Percentiles rank a stretch among this genome's conserved stretches.
Conservation (phyloP, 2,888 invertebrate genomes). For the Dysmachus trigonus region DNA sequence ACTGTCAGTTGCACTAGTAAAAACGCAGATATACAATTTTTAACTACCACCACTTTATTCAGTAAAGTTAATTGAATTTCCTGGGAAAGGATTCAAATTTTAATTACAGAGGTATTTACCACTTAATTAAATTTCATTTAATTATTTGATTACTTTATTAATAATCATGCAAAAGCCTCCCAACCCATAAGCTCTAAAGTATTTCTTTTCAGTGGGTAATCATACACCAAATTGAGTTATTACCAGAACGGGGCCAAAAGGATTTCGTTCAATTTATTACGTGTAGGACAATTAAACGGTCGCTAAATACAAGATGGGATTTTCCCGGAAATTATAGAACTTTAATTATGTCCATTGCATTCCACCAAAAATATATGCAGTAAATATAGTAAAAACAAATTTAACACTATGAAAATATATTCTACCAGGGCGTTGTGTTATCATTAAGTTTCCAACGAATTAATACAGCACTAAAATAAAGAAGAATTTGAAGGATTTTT, state of each 20-base stretch:
- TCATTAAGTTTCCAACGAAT: no score
- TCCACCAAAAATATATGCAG: neutral
- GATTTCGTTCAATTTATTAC: neutral
- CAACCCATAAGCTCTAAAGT: neutral
- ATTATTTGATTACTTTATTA: neutral
- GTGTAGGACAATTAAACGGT: neutral
- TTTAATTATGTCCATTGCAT: neutral
- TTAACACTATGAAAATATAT: no score
- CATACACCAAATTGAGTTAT: neutral
- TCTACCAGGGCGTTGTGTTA: no score
- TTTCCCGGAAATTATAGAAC: neutral
- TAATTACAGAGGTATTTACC: neutral
- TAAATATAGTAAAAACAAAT: no score
- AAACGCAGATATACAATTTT: neutral
- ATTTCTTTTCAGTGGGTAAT: neutral
- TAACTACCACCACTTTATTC: neutral
- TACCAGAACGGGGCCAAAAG: neutral
- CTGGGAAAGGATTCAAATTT: neutral
- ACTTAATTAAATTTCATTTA: neutral
- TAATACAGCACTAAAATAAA: no score
- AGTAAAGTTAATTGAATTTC: neutral
- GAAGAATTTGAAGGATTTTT: no score
- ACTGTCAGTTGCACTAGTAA: neutral
- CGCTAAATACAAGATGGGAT: neutral
- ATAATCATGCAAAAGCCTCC: neutral